These are phyloP conservation scores for Harpagifer antarcticus DNA, from an alignment of 2,797 vertebrate genomes.

Conservation along the genomic window DNA sequence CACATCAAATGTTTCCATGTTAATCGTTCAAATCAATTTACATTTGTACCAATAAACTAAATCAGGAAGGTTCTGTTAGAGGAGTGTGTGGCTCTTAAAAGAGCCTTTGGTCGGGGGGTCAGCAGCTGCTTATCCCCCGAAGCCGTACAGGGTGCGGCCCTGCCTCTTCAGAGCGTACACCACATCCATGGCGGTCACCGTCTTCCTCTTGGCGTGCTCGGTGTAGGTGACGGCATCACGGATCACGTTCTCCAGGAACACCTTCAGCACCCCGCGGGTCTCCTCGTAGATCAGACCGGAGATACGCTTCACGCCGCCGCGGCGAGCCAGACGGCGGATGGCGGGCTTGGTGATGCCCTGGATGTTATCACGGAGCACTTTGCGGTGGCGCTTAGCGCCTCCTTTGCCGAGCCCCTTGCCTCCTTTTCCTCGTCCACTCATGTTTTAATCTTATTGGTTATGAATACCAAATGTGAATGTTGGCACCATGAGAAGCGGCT, in stretches of 20 bases:
- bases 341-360: slow-evolving; percentile 55
- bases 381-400: too few relatives aligned
- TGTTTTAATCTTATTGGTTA: too few relatives aligned
- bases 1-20: too few relatives aligned
- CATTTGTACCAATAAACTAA: too few relatives aligned
- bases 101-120: too few relatives aligned
- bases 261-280: slow-evolving; percentile 47
- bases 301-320: slow-evolving; percentile 25
- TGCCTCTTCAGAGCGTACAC: slow-evolving; percentile 31
- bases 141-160: slow-evolving; percentile 39
- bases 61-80: too few relatives aligned
- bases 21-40: too few relatives aligned
- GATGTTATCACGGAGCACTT: slow-evolving; percentile 33
- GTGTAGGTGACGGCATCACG: slow-evolving; percentile 52
- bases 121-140: slow-evolving; percentile 14
- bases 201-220: slow-evolving; percentile 53
- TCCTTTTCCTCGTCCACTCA: too few relatives aligned
- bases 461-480: too few relatives aligned
- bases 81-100: too few relatives aligned
- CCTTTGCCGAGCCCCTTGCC: too few relatives aligned
- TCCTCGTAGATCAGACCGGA: slow-evolving; percentile 42
- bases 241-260: slow-evolving; percentile 55
- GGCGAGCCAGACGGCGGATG: slow-evolving; percentile 40
- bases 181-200: slow-evolving; percentile 8
- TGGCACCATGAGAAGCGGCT: too few relatives aligned